These are phyloP conservation scores for Ceratina japonica DNA, from an alignment of 1,140 invertebrate genomes.

Conservation along the genomic window DNA sequence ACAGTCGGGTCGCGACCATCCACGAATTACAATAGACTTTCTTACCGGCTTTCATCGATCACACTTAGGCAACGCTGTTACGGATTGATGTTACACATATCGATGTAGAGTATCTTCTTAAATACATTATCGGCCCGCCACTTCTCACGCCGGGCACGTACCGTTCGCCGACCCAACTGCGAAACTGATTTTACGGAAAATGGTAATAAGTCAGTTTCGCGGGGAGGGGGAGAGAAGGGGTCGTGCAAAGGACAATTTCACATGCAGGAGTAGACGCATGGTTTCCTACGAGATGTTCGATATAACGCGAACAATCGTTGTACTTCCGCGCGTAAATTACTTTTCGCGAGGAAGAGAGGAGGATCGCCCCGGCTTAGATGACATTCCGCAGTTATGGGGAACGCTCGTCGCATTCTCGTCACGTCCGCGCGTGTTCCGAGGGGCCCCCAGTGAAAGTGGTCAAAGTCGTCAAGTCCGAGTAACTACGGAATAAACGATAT, in stretches of 20 bases:
- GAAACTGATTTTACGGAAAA: no score
- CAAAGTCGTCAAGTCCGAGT: constrained; percentile 50
- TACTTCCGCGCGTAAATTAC: constrained; percentile 19
- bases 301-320: neutral
- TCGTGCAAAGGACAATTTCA: neutral
- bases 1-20: constrained; percentile 77
- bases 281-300: neutral
- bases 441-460: constrained; percentile 75
- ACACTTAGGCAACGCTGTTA: constrained; percentile 76
- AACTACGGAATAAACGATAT: constrained; percentile 72
- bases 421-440: constrained; percentile 59
- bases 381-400: constrained; percentile 15
- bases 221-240: no score
- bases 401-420: constrained; percentile 53
- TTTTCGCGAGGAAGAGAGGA: neutral
- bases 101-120: constrained; percentile 56
- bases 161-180: neutral
- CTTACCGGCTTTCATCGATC: constrained; percentile 79
- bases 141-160: neutral
- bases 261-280: neutral
- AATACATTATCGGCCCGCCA: neutral
- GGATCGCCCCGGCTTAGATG: neutral
- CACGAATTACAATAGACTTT: constrained; percentile 80
- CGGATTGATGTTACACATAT: constrained; percentile 74
- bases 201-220: neutral